These are phyloP conservation scores for Phalera bucephala DNA, from an alignment of 2,888 invertebrate species.

Conservation along the genomic window DNA sequence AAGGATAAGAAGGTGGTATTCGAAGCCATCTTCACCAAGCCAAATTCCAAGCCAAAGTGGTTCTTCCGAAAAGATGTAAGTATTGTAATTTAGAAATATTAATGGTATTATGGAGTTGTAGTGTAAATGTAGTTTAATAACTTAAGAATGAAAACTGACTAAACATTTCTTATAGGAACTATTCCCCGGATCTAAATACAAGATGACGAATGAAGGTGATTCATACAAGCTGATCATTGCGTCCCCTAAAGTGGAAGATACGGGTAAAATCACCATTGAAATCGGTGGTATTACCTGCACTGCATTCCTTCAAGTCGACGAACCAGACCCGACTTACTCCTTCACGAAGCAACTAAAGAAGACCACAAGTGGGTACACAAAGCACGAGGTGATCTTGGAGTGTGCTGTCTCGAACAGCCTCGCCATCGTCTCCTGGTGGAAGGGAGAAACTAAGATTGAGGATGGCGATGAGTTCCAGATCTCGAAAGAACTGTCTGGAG, in stretches of 20 bases:
- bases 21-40: slow-evolving; percentile 97
- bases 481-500: slow-evolving; percentile 95
- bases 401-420: slow-evolving; percentile 97
- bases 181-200: slow-evolving; percentile 97
- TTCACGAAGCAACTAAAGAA: slow-evolving; percentile 96
- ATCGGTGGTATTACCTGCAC: slow-evolving; percentile 94
- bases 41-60: slow-evolving; percentile 97
- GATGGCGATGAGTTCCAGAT: slow-evolving; percentile 93
- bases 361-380: slow-evolving; percentile 93
- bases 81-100: no score
- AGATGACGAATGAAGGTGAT: slow-evolving; percentile 96
- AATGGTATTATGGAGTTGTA: no score
- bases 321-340: slow-evolving; percentile 96
- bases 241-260: slow-evolving; percentile 97
- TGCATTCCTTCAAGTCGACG: slow-evolving; percentile 97
- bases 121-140: no score
- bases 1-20: slow-evolving; percentile 97
- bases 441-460: slow-evolving; percentile 90
- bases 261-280: slow-evolving; percentile 98
- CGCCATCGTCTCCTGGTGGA: slow-evolving; percentile 97
- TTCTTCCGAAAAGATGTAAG: slow-evolving; percentile 95
- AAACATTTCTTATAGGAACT: slow-evolving; percentile 86
- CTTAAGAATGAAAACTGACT: no score
- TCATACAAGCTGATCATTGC: slow-evolving; percentile 94
- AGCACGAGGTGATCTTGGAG: slow-evolving; percentile 95